A percentile compares a stretch with the other conserved stretches of the same genome.
Evolutionary conservation across 53 echinoderm and acorn worm genomes (phyloP).

Genomic region (Paracentrotus lividus): DNA sequence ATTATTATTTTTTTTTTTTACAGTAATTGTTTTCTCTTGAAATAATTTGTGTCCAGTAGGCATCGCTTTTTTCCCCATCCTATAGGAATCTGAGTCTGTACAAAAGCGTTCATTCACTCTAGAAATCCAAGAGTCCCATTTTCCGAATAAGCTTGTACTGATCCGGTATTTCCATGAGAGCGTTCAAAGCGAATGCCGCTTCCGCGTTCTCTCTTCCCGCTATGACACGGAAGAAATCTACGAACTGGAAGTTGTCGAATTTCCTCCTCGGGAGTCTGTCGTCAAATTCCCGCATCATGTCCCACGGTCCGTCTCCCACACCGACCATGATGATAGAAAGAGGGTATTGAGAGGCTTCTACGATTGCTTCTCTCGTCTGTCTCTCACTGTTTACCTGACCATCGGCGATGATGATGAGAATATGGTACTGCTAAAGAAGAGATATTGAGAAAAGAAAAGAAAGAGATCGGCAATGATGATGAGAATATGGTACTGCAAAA

Average conservation of each 20-base stretch:
- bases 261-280: conserved; percentile 85
- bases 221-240: conserved; percentile 90
- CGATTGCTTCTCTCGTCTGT: conserved; percentile 90
- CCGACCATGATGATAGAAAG: conserved; percentile 98
- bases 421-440: conserved; percentile 87
- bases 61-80: no score
- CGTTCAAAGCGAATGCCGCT: conserved; percentile 86
- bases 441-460: neutral
- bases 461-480: conserved; percentile 90
- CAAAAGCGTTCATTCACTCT: neutral
- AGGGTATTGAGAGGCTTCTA: conserved; percentile 88
- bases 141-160: conserved; percentile 84
- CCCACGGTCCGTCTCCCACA: conserved; percentile 99
- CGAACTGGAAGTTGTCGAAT: conserved; percentile 98
- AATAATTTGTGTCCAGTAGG: no score
- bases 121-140: conserved; percentile 79
- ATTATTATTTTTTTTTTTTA: no score
- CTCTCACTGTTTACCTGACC: conserved; percentile 92
- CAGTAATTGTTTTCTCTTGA: no score
- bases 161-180: conserved; percentile 97
- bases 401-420: conserved; percentile 94
- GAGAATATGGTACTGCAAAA: conserved; percentile 97
- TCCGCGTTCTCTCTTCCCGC: conserved; percentile 72
- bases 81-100: no score
- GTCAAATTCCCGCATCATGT: conserved; percentile 93